phyloP scores from a whole-genome alignment of 1,140 invertebrate species.

The Phymastichus coffea region DNA sequence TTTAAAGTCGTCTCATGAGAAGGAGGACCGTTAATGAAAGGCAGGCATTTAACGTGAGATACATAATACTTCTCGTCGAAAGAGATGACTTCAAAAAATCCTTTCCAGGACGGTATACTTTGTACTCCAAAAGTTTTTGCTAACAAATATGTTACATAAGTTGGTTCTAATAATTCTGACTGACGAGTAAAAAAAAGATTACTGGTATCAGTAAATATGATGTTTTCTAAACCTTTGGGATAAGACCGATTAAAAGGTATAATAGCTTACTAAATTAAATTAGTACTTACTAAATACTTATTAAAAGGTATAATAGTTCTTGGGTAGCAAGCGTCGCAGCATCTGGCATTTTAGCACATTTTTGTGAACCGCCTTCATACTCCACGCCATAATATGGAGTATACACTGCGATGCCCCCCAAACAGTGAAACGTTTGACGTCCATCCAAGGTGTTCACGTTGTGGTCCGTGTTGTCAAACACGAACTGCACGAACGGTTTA shows the following conservation, averaged over 20 bases:
- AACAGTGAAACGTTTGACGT: constrained; percentile 34
- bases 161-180: not conserved
- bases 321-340: not conserved
- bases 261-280: not conserved
- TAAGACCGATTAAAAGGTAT: not conserved
- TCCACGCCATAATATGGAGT: not conserved
- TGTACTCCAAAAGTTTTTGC: not conserved
- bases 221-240: not conserved
- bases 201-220: not conserved
- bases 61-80: not conserved
- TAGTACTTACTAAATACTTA: not conserved
- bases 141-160: not conserved
- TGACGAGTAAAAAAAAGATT: not conserved
- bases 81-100: not conserved
- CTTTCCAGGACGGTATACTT: not conserved
- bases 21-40: not conserved
- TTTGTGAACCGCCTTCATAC: not conserved
- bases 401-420: constrained; percentile 32
- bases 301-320: too few species aligned
- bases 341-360: not conserved
- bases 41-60: not conserved
- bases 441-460: constrained; percentile 34
- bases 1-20: not conserved
- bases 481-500: constrained; percentile 20
- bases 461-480: too few species aligned